Conservation (phyloP, 2,113 vertebrate genomes). For the Acanthisitta chloris region DNA sequence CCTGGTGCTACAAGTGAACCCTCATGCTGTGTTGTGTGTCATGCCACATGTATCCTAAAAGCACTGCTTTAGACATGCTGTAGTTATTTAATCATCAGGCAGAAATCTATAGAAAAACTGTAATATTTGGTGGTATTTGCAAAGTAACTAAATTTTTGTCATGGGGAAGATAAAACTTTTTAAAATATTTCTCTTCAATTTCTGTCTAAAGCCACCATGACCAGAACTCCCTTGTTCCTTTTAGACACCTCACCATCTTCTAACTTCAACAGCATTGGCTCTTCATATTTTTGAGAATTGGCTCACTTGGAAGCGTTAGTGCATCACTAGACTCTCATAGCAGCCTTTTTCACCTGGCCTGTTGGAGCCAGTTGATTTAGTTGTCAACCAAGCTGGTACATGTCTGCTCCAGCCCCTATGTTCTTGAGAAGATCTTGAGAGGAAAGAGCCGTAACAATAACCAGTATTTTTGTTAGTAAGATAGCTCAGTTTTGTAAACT, state of each 20-base stretch:
- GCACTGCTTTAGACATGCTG: background rate
- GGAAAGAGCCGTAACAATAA: background rate
- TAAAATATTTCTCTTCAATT: background rate
- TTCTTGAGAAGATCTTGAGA: background rate
- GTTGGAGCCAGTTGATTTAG: background rate
- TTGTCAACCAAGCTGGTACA: background rate
- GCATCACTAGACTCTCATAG: background rate
- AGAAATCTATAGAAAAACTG: background rate
- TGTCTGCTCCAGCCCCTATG: background rate
- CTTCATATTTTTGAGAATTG: background rate
- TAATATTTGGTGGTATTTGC: background rate
- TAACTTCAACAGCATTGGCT: background rate
- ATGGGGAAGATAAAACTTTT: background rate
- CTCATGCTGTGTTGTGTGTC: accelerated
- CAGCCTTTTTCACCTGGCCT: background rate
- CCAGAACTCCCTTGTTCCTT: background rate
- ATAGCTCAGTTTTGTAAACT: background rate
- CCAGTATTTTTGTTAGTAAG: background rate
- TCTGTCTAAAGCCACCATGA: background rate
- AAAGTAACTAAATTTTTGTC: background rate
- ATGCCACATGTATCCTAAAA: background rate
- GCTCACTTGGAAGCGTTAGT: background rate
- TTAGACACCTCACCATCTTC: background rate
- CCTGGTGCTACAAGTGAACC: background rate
- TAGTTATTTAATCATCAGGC: background rate